Base-by-base conservation (phyloP, 2,888 invertebrate species). In the Ecliptopera silaceata region DNA sequence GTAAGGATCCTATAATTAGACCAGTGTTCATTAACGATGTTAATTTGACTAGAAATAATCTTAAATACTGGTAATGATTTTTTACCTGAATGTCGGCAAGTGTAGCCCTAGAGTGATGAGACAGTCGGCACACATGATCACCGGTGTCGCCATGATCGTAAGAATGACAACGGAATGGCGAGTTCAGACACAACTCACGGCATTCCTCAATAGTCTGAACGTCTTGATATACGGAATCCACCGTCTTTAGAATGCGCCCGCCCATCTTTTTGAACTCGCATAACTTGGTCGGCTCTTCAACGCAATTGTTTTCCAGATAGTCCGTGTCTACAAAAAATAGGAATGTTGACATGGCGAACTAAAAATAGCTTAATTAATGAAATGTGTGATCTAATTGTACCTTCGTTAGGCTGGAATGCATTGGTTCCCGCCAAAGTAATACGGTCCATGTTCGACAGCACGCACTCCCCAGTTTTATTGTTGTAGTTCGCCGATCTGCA, bases 101-200 rank as follows among this genome's bases (percentile, higher is more conserved):
- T 13, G 97, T 97, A 34, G 97, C 96, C 68, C 96, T 94, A 48
- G 97, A 96, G 82, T 98, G 97, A 91, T 98, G 98, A 68, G 97
- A 97, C 22, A 98, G 93, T 73, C 98, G 94, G 91, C 98, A 98
- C 45, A 98, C 97, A 92, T 96, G 95, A 76, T 97, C 97, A 51
- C 97, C 97, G 66, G 97, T 97, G 80, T 97, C 98, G 47, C 97
- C 97, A 82, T 96, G 97, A 83, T 98, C 98, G 84, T 97, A 98
- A 8, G 97, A 97, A 84, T 97, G 97, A 84, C 98, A 98, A 79
- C 93, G 93, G 94, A 96, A 97, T 38, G 97, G 97, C 31, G 97
- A 97, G 84, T 96, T 96, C 55, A 97, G 92, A 83, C 97, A 97
- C 63, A 97, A 92, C 80, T 97, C 97, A 58, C 97, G 94, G 84